These are phyloP conservation scores for Climacteris rufus DNA, from an alignment of 2,113 vertebrate genomes.

Conservation along the genomic window DNA sequence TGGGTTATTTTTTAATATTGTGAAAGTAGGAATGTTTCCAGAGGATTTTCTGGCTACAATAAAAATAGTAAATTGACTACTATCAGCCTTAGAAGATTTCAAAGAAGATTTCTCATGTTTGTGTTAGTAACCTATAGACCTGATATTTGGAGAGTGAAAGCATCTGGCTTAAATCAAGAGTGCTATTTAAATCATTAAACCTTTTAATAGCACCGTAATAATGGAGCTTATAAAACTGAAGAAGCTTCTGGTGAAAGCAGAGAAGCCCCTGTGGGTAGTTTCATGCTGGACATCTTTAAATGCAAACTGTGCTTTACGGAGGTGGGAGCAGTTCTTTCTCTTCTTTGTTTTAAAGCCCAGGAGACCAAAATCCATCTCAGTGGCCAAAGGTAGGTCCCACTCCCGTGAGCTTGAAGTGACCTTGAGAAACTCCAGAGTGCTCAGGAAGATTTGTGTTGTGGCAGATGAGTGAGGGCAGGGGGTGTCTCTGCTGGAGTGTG, in stretches of 20 bases:
- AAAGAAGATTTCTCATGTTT: slow-evolving; percentile 20
- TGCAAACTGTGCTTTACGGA: neutral
- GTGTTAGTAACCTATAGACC: slow-evolving; percentile 28
- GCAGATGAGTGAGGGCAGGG: neutral
- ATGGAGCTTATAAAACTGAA: slow-evolving; percentile 38
- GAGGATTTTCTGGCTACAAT: slow-evolving; percentile 45
- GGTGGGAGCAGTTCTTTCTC: neutral
- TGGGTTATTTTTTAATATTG: slow-evolving; percentile 50
- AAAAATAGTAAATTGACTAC: slow-evolving; percentile 48
- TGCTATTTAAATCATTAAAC: slow-evolving; percentile 46
- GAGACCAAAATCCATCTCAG: neutral
- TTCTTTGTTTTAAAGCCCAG: neutral
- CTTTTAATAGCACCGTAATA: slow-evolving; percentile 56
- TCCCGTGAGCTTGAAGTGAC: neutral
- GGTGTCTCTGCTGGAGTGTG: accelerated
- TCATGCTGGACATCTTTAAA: neutral
- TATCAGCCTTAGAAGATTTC: neutral
- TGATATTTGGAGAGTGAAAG: slow-evolving; percentile 31
- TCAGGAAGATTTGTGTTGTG: accelerated
- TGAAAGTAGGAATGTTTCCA: slow-evolving; percentile 53
- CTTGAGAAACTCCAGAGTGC: neutral
- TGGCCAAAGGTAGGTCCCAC: neutral
- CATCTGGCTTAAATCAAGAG: slow-evolving; percentile 32
- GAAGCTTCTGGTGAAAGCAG: neutral
- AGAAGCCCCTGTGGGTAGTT: neutral